phyloP scores from a whole-genome alignment of 2,888 invertebrate species.

The Flexamia atlantica region DNA sequence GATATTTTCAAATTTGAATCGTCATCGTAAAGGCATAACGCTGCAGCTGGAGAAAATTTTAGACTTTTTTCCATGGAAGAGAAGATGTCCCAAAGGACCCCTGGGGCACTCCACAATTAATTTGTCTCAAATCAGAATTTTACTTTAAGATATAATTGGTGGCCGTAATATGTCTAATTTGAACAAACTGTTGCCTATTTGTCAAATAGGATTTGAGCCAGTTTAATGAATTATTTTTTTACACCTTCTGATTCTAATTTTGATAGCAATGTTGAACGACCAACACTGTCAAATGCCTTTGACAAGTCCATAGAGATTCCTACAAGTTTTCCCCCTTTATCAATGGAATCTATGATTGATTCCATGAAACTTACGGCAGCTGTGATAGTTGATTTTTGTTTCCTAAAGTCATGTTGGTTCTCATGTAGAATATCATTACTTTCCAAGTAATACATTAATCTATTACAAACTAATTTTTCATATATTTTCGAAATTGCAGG shows the following conservation, averaged over 20 bases:
- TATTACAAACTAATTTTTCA: too few species aligned
- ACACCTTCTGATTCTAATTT: neutral
- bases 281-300: conserved; percentile 26
- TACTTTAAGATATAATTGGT: neutral
- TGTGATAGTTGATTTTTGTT: neutral
- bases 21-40: neutral
- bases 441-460: conserved; percentile 12
- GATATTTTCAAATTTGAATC: conserved; percentile 18
- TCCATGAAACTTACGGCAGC: neutral
- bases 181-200: conserved; percentile 20
- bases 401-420: neutral
- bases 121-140: neutral
- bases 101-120: conserved; percentile 5
- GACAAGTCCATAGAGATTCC: conserved; percentile 2
- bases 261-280: neutral
- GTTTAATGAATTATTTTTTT: neutral
- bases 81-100: neutral
- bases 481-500: neutral
- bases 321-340: neutral
- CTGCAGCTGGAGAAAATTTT: neutral
- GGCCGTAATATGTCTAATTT: neutral
- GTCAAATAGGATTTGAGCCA: neutral
- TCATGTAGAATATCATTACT: conserved; percentile 11
- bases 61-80: neutral
- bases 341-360: neutral